These are phyloP conservation scores for Helostoma temminkii DNA, from an alignment of 2,797 vertebrate genomes.

Conservation along the genomic window DNA sequence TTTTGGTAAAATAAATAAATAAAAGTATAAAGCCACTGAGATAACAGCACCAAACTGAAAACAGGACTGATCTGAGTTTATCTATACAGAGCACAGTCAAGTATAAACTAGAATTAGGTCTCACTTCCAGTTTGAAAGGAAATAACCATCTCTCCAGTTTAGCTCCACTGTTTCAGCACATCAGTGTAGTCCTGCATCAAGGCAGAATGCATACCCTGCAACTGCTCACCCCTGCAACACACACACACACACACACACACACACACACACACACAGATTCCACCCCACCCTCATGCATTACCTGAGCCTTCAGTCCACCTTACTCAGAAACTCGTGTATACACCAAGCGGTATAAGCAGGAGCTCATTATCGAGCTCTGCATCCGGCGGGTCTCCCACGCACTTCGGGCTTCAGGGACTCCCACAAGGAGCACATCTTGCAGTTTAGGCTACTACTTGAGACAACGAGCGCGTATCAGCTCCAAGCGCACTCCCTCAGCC, in stretches of 20 bases:
- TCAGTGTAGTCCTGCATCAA: conserved; percentile 44
- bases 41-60: not conserved
- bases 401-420: not conserved
- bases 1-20: not conserved
- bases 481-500: conserved; percentile 28
- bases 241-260: conserved; percentile 28
- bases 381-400: conserved; percentile 2
- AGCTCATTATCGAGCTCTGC: conserved; percentile 21
- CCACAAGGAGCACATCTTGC: conserved; percentile 22
- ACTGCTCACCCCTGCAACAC: conserved; percentile 30
- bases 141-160: not conserved
- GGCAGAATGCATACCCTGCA: conserved; percentile 38
- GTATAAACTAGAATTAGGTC: not conserved
- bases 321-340: conserved; percentile 57
- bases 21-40: not conserved
- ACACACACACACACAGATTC: conserved; percentile 37
- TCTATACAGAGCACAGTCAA: not conserved
- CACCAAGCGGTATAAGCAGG: conserved; percentile 15
- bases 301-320: conserved; percentile 65
- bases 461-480: conserved; percentile 35
- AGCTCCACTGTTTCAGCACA: conserved; percentile 30
- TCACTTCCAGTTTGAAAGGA: not conserved
- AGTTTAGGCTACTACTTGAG: conserved; percentile 13
- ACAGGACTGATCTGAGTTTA: too few species aligned
- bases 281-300: conserved; percentile 52